Conservation (phyloP, 2,113 vertebrate species). For the Galemys pyrenaicus region DNA sequence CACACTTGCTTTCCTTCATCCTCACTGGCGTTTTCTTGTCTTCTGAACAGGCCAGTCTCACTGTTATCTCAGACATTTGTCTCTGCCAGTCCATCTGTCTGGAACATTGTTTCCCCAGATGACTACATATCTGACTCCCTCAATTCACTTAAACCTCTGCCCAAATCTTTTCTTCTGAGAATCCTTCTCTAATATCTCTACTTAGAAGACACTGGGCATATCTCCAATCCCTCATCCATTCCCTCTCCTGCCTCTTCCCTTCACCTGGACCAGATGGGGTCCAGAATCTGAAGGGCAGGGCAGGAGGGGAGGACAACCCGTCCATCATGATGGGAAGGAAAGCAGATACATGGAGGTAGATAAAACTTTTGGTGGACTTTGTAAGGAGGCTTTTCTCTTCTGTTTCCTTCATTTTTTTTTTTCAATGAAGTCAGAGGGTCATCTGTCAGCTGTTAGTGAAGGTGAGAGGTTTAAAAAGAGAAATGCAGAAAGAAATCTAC, state of each 20-base stretch:
- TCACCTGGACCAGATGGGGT: background rate
- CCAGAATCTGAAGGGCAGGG: background rate
- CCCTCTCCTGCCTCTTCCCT: background rate
- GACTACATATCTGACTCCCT: background rate
- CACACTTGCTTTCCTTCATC: background rate
- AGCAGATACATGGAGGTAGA: rapidly evolving
- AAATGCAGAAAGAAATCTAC: slow-evolving; percentile 18
- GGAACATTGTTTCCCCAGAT: background rate
- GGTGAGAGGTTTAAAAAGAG: background rate
- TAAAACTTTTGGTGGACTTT: background rate
- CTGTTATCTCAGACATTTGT: background rate
- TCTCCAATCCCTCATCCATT: background rate
- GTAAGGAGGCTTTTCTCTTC: background rate
- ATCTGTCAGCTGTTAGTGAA: background rate
- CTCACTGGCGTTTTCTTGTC: background rate
- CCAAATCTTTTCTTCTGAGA: background rate
- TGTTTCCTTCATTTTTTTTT: background rate
- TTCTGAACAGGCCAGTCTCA: background rate
- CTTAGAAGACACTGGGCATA: background rate
- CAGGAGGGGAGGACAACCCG: background rate
- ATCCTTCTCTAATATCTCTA: background rate
- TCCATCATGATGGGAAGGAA: background rate
- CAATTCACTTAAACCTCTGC: background rate
- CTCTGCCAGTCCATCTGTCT: background rate
- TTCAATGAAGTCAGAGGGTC: background rate